A percentile compares a stretch with the other conserved stretches of the same genome.
Conservation (phyloP, 2,888 invertebrate genomes). For the Coenonympha glycerion region DNA sequence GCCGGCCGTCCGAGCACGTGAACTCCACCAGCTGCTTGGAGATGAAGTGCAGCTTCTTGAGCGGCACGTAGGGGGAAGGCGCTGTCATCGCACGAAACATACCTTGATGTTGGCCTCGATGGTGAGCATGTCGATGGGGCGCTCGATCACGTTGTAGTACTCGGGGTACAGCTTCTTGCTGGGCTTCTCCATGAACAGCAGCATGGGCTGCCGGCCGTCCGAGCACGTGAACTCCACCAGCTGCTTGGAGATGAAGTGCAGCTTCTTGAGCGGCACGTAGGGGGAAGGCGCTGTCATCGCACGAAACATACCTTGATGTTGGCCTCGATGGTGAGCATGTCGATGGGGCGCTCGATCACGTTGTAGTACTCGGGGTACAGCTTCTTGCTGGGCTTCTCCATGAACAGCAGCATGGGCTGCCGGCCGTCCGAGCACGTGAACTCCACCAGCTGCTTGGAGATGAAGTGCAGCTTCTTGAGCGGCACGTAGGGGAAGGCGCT, state of each 20-base stretch:
- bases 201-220: constrained; percentile 89
- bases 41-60: too few relatives aligned
- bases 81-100: too few relatives aligned
- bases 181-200: constrained; percentile 97
- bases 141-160: constrained; percentile 94
- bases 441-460: constrained; percentile 66
- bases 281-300: constrained; percentile 37
- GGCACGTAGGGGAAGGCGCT: too few relatives aligned
- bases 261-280: constrained; percentile 82
- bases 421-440: too few relatives aligned
- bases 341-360: constrained; percentile 94
- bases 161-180: constrained; percentile 95
- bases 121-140: constrained; percentile 95
- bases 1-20: constrained; percentile 80
- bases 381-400: constrained; percentile 97
- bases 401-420: constrained; percentile 93
- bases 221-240: constrained; percentile 68
- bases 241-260: constrained; percentile 85
- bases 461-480: neutral
- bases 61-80: too few relatives aligned
- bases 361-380: constrained; percentile 97
- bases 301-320: constrained; percentile 94
- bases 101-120: constrained; percentile 93
- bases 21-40: constrained; percentile 78
- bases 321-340: constrained; percentile 93